phyloP scores from a whole-genome alignment of 2,797 vertebrate genomes.

The Melopsittacus undulatus region DNA sequence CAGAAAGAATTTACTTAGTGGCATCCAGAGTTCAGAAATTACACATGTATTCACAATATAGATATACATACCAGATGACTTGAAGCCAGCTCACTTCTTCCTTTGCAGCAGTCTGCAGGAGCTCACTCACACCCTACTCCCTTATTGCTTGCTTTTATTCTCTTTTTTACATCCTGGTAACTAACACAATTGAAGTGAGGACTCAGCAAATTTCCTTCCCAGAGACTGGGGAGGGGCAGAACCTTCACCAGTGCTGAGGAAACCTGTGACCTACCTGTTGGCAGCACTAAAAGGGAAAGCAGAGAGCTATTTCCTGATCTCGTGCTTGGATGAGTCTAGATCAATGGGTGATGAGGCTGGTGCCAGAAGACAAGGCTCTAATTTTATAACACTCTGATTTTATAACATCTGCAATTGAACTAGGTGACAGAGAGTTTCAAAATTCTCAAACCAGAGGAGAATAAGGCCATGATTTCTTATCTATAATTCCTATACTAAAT shows the following conservation, averaged over 20 bases:
- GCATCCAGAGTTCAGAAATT: background rate
- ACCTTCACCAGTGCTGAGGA: background rate
- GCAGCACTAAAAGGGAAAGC: background rate
- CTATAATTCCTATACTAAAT: background rate
- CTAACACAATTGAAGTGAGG: background rate
- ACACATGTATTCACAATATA: background rate
- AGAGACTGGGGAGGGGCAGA: background rate
- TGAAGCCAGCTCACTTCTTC: background rate
- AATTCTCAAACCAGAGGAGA: background rate
- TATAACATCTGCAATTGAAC: background rate
- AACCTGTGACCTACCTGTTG: background rate
- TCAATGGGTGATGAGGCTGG: background rate
- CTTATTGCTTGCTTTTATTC: background rate
- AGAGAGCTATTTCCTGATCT: background rate
- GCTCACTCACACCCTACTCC: background rate
- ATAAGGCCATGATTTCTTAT: background rate
- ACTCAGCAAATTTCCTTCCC: background rate
- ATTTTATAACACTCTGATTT: background rate
- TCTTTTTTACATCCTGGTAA: background rate
- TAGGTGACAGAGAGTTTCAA: background rate
- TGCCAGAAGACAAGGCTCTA: background rate
- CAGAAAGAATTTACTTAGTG: background rate
- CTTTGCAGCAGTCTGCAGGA: background rate
- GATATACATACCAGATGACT: background rate
- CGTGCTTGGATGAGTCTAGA: background rate